phyloP scores from a whole-genome alignment of 2,113 vertebrate species.

The Caracal caracal region DNA sequence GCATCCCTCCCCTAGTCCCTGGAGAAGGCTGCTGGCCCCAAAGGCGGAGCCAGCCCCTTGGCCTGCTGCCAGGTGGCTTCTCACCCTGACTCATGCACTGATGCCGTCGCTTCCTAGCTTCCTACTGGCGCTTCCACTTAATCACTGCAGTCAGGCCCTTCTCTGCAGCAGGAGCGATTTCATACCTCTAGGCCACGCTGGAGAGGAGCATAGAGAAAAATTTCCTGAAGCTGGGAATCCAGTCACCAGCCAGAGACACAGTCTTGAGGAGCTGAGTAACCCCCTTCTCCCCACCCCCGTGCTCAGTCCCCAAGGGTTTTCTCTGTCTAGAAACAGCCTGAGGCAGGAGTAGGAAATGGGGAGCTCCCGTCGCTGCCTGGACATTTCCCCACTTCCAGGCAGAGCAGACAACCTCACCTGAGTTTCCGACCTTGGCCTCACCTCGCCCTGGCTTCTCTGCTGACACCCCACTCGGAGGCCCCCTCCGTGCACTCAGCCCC shows the following conservation, averaged over 20 bases:
- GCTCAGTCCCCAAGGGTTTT: neutral
- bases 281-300: neutral
- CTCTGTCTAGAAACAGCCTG: conserved; percentile 67
- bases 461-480: neutral
- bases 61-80: conserved; percentile 63
- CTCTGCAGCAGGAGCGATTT: conserved; percentile 59
- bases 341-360: neutral
- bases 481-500: neutral
- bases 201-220: neutral
- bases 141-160: conserved; percentile 71
- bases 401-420: neutral
- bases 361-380: neutral
- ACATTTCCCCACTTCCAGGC: neutral
- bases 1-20: neutral
- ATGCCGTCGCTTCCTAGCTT: conserved; percentile 58
- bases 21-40: neutral
- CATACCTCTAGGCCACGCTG: conserved; percentile 58
- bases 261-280: neutral
- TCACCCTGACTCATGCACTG: conserved; percentile 62
- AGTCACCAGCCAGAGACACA: neutral
- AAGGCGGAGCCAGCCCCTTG: conserved; percentile 18
- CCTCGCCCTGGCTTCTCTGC: neutral
- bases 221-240: conserved; percentile 40
- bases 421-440: conserved; percentile 54
- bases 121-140: conserved; percentile 65